Conservation (phyloP, 2,113 vertebrate species). For the Camelus dromedarius region DNA sequence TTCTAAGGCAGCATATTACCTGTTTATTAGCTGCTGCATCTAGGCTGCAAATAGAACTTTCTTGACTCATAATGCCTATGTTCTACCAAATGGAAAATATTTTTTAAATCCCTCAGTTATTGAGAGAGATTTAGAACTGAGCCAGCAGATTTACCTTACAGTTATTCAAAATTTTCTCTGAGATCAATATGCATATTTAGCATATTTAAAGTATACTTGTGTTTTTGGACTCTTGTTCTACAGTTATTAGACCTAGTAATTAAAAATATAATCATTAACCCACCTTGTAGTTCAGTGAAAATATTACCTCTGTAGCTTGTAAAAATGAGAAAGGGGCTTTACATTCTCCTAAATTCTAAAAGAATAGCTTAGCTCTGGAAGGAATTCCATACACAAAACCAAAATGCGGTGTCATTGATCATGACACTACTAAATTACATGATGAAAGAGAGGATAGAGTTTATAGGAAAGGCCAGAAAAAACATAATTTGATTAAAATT, state of each 20-base stretch:
- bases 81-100: conserved; percentile 42
- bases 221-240: background rate
- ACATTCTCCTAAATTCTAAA: background rate
- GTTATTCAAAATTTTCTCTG: background rate
- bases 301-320: background rate
- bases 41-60: conserved; percentile 9
- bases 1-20: background rate
- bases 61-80: background rate
- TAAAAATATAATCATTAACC: conserved; percentile 14
- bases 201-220: background rate
- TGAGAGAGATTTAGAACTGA: conserved; percentile 6
- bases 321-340: conserved; percentile 25
- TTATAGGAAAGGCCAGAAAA: background rate
- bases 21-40: conserved; percentile 47
- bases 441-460: background rate
- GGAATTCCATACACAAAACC: background rate
- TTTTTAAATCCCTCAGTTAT: background rate
- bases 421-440: background rate
- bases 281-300: background rate
- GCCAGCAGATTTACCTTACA: background rate
- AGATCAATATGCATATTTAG: background rate
- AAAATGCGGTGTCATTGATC: background rate
- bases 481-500: background rate
- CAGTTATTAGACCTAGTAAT: background rate
- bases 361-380: background rate